Evolutionary conservation across 2,888 invertebrate species (phyloP), one percentile per base, ranked within the genome.

Genomic region (Koerneria pararmatus): DNA sequence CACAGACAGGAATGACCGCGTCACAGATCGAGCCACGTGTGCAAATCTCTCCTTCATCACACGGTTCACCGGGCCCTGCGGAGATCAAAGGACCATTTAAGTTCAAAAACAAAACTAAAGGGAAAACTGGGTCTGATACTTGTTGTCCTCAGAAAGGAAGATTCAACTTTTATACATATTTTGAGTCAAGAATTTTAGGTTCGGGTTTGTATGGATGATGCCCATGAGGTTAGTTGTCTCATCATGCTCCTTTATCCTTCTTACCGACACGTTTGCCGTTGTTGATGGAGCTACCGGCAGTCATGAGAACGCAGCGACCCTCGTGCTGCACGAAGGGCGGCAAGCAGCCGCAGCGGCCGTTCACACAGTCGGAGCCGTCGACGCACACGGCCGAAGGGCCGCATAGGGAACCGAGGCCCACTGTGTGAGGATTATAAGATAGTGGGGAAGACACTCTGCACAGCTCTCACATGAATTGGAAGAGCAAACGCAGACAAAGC

Each of bases 41-140:
- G 68, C 81, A 82, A 35, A 75, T 69, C 60, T 80, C 78, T 24
- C 81, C 80, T 49, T 73, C 70, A 66, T 77, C 76, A 69, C 82
- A 82, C 32, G 74, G 71, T 53, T 81, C 80, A 29, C 79, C 80
- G 53, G 78, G 78, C 37, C 74, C 76, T 74, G 65, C 59, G 31
- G 2, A 41, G 58, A 8, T 35, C 35, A 35, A 24, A 35, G 48
- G 41, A 46, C 32, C 48, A 53, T 37, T 37, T 29, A 29, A 46
- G 31, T 15, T 29, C 35, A 6, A 31, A 59, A 5, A n/a, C 22
- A 37, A n/a, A n/a, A n/a, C n/a, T n/a, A n/a, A n/a, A n/a, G n/a
- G n/a, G n/a, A n/a, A n/a, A n/a, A n/a, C n/a, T n/a, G n/a, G n/a
- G n/a, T n/a, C n/a, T n/a, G n/a, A n/a, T n/a, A n/a, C n/a, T n/a